Evolutionary conservation across 2,888 invertebrate genomes (phyloP).

Genomic region (Ophion ventricosus): DNA sequence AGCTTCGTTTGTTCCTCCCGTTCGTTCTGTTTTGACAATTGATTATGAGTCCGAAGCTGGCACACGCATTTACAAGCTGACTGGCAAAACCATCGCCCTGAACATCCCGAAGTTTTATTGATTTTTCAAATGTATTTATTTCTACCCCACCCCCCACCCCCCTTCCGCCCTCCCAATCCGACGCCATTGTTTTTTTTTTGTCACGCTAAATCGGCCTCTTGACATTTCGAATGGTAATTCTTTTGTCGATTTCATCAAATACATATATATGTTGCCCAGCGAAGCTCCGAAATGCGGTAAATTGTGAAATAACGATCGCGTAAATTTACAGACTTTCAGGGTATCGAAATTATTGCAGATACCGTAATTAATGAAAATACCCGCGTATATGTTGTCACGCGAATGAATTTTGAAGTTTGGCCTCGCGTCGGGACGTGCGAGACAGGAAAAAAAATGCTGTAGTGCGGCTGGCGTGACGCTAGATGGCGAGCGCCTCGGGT

Average conservation of each 20-base stretch:
- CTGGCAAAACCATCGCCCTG: neutral
- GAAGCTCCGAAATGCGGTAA: no score
- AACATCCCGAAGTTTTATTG: slow-evolving; percentile 9
- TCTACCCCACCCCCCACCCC: neutral
- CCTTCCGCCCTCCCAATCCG: no score
- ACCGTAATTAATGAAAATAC: no score
- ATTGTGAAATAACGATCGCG: no score
- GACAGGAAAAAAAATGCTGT: neutral
- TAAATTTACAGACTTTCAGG: no score
- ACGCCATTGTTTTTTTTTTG: neutral
- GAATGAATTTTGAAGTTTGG: neutral
- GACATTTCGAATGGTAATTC: no score
- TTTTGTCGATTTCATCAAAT: no score
- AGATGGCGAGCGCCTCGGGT: neutral
- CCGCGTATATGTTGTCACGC: no score
- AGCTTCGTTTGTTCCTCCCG: slow-evolving; percentile 31
- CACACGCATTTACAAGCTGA: slow-evolving; percentile 23
- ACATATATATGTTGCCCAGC: no score
- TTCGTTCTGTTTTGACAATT: slow-evolving; percentile 60
- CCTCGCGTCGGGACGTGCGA: no score
- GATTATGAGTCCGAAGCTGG: slow-evolving; percentile 47
- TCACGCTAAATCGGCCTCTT: no score
- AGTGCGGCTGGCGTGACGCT: neutral
- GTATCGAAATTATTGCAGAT: no score
- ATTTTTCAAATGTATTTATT: slow-evolving; percentile 26